Conservation (phyloP, 2,888 invertebrate genomes). For the Cephalotes varians region DNA sequence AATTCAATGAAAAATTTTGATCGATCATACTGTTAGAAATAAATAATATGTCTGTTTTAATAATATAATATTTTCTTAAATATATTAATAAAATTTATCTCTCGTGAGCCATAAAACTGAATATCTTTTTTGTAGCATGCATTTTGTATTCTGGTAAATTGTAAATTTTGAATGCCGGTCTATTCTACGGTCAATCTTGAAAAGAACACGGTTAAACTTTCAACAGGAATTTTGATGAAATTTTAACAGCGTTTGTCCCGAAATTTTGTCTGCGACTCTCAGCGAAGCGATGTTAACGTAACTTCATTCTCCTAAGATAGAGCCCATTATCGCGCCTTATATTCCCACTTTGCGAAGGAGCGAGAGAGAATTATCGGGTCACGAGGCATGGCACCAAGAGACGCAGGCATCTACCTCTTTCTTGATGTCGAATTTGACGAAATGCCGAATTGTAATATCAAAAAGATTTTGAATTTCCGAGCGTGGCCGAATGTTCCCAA, state of each 20-base stretch:
- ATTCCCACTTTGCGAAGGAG: constrained; percentile 28
- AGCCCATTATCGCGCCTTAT: constrained; percentile 43
- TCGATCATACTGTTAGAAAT: neutral
- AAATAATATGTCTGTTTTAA: neutral
- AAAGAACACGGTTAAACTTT: constrained; percentile 1
- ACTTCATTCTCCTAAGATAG: constrained; percentile 48
- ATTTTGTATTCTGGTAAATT: neutral
- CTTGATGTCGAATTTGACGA: neutral
- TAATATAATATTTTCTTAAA: neutral
- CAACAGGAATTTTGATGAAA: constrained; percentile 26
- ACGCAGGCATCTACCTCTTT: neutral
- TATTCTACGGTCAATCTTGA: neutral
- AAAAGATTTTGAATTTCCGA: constrained; percentile 22
- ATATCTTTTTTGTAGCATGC: neutral
- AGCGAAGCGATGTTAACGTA: constrained; percentile 7
- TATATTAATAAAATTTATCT: neutral
- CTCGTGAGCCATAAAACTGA: neutral
- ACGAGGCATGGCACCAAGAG: constrained; percentile 3
- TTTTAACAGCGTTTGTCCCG: constrained; percentile 25
- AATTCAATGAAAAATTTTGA: neutral
- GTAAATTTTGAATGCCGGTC: neutral
- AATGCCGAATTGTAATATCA: constrained; percentile 40
- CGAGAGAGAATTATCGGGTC: constrained; percentile 28
- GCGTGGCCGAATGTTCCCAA: constrained; percentile 7
- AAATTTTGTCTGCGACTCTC: constrained; percentile 22